A percentile compares a stretch with the other conserved stretches of the same genome.
These are phyloP conservation scores for Spatulosminthurus flaviceps DNA, from an alignment of 2,888 invertebrate genomes.

Conservation along the genomic window DNA sequence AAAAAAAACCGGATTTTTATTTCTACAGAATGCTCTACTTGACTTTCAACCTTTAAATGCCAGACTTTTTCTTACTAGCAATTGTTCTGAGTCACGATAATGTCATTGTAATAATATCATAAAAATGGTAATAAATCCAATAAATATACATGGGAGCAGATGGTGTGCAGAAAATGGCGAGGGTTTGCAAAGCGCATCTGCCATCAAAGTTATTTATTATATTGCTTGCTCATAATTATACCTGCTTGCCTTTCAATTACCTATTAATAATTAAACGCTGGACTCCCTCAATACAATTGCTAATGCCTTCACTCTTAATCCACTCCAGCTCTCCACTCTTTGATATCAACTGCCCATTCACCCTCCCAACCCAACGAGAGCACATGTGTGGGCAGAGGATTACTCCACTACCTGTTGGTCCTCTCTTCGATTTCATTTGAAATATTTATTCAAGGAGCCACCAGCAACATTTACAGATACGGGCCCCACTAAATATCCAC, in stretches of 20 bases:
- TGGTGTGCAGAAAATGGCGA: constrained; percentile 18
- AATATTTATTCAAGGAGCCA: not conserved
- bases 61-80: too few species aligned
- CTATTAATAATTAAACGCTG: not conserved
- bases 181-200: constrained; percentile 1
- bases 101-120: too few species aligned
- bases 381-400: constrained; percentile 9
- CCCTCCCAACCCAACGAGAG: not conserved
- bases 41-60: too few species aligned
- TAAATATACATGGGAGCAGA: not conserved
- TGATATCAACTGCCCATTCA: not conserved
- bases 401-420: constrained; percentile 13
- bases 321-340: not conserved
- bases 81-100: too few species aligned
- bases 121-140: not conserved
- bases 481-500: too few species aligned
- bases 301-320: too few species aligned
- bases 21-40: not conserved
- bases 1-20: not conserved
- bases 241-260: not conserved
- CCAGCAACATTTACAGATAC: too few species aligned
- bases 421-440: not conserved
- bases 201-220: not conserved
- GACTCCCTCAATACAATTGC: not conserved
- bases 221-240: constrained; percentile 9